Evolutionary conservation across 2,113 vertebrate species (phyloP), one percentile per base, ranked within the genome.

Genomic region (Camelus dromedarius): DNA sequence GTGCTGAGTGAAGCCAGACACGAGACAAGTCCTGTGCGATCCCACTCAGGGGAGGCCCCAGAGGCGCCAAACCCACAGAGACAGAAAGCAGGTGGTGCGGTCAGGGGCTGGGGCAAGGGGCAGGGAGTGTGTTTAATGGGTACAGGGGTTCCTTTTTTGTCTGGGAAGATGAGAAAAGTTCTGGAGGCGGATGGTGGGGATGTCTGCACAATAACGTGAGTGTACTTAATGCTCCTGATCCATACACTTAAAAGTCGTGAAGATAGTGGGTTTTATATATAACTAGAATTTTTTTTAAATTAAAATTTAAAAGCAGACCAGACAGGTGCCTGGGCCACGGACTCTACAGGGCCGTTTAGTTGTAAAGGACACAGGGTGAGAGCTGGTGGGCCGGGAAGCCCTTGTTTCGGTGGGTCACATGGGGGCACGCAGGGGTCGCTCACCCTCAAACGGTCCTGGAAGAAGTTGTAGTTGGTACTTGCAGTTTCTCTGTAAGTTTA

Each of bases 61-160:
- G 60, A 3, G 60, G 22, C 0, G 12, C 8, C 18, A 46, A 11
- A n/a, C 10, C 48, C 48, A 26, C 20, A 56, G 60, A 77, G 35
- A 66, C 58, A 20, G 20, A 1, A 19, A 35, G 6, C 1, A 12
- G 20, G 11, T 0, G 20, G 64, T 2, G 20, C 50, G 32, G 22
- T 18, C 10, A 1, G 1, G 8, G 46, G 12, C 66, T 30, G 18
- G 14, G 30, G 30, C 38, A 42, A 1, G 14, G 22, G 35, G 19
- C 1, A 0, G 8, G 19, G 19, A 12, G n/a, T 0, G 13, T 11
- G 62, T 13, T 7, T 4, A 22, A 42, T 0, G 8, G 13, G 50
- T 82, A 48, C 72, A 16, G 60, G 38, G 38, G 38, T 42, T 42
- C 38, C 38, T 5, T 42, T 42, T 42, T 42, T 42, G 28, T 35